These are phyloP conservation scores for Cryptus viduatorius DNA, from an alignment of 2,888 invertebrate genomes.

Conservation along the genomic window DNA sequence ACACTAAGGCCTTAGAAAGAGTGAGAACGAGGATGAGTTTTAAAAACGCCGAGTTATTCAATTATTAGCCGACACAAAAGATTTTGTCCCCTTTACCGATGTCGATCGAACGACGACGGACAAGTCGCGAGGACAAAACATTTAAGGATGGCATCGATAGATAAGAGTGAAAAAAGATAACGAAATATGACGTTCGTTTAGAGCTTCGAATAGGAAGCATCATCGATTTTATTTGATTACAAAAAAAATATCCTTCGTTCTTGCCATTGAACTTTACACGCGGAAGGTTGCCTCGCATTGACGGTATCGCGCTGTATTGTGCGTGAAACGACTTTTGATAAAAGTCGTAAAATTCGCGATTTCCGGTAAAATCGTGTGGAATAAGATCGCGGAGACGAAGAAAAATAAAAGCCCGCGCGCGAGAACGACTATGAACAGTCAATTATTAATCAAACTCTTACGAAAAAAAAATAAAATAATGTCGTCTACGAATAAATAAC, in stretches of 20 bases:
- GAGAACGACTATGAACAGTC: slow-evolving; percentile 78
- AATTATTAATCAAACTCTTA: slow-evolving; percentile 80
- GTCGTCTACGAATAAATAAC: slow-evolving; percentile 31
- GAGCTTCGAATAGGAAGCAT: slow-evolving; percentile 61
- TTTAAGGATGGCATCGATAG: slow-evolving; percentile 21
- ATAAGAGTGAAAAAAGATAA: slow-evolving; percentile 31
- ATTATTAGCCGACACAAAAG: slow-evolving; percentile 38
- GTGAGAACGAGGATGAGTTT: slow-evolving; percentile 55
- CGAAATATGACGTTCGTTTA: slow-evolving; percentile 30
- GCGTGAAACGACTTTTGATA: slow-evolving; percentile 33
- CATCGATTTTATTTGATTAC: slow-evolving; percentile 69
- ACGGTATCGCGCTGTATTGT: slow-evolving; percentile 30
- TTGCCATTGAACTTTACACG: slow-evolving; percentile 75
- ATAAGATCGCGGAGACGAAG: slow-evolving; percentile 52
- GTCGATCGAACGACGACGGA: slow-evolving; percentile 14
- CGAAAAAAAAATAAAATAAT: slow-evolving; percentile 61
- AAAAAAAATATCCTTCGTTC: slow-evolving; percentile 73
- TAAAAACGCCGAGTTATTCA: slow-evolving; percentile 36
- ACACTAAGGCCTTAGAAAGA: slow-evolving; percentile 76
- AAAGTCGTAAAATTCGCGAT: slow-evolving; percentile 53
- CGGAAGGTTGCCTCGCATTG: slow-evolving; percentile 24
- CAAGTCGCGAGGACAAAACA: slow-evolving; percentile 31
- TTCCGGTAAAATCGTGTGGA: slow-evolving; percentile 30
- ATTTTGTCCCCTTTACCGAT: slow-evolving; percentile 31
- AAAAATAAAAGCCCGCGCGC: slow-evolving; percentile 44